phyloP scores from a whole-genome alignment of 2,113 vertebrate species.

The Siniperca chuatsi region DNA sequence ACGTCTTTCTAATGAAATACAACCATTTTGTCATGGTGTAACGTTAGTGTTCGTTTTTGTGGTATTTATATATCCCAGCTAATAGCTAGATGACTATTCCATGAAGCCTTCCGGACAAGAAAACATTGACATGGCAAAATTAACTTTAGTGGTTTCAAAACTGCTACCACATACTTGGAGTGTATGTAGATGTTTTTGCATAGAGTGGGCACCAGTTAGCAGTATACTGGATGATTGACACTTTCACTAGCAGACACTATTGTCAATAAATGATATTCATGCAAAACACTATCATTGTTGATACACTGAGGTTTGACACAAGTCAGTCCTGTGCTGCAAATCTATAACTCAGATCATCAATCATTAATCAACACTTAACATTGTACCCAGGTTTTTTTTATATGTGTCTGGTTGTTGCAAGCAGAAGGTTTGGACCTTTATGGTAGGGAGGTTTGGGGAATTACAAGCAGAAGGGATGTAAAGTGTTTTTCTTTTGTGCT shows the following conservation, averaged over 20 bases:
- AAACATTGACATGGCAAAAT: conserved; percentile 21
- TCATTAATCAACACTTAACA: background rate
- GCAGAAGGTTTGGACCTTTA: background rate
- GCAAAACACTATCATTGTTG: background rate
- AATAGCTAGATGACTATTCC: background rate
- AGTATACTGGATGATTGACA: background rate
- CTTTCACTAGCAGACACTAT: background rate
- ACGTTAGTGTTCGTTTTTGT: background rate
- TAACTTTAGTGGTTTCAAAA: conserved; percentile 1
- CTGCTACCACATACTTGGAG: conserved; percentile 8
- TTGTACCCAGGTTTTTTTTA: background rate
- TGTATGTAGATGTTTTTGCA: conserved; percentile 13
- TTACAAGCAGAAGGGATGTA: background rate
- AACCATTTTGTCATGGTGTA: background rate
- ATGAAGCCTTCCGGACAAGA: background rate
- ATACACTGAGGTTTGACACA: background rate
- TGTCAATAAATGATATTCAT: conserved; percentile 3
- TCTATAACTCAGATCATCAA: background rate
- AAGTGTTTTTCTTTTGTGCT: conserved; percentile 11
- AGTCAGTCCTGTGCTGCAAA: background rate
- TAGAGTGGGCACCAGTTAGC: background rate
- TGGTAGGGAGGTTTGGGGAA: background rate
- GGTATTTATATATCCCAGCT: background rate
- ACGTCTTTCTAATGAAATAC: background rate
- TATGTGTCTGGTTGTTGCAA: background rate